Conservation (phyloP, 2,888 invertebrate species). For the Apotomis turbidana region DNA sequence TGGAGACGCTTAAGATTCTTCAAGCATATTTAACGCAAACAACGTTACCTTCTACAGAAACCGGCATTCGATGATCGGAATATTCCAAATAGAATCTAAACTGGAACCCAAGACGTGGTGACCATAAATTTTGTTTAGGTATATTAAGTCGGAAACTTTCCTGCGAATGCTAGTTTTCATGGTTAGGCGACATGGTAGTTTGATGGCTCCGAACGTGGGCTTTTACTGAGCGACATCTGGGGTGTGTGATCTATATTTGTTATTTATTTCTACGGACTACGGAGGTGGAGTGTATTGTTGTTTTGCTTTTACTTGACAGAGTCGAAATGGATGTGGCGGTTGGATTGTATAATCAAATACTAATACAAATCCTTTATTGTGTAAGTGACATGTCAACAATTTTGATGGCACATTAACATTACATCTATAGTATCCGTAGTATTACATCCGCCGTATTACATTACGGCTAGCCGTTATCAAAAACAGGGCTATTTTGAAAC, state of each 20-base stretch:
- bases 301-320: too few relatives aligned
- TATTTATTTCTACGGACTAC: too few relatives aligned
- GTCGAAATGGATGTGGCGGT: too few relatives aligned
- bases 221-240: not conserved
- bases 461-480: too few relatives aligned
- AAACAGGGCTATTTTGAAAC: too few relatives aligned
- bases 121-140: slow-evolving; percentile 16
- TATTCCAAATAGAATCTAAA: slow-evolving; percentile 4
- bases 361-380: too few relatives aligned
- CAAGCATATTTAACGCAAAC: not conserved
- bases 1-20: not conserved
- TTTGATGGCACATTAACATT: too few relatives aligned
- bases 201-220: slow-evolving; percentile 13
- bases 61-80: not conserved
- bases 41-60: not conserved
- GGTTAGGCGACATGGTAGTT: slow-evolving; percentile 7
- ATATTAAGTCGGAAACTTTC: slow-evolving; percentile 20
- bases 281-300: too few relatives aligned
- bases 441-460: too few relatives aligned
- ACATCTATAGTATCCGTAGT: too few relatives aligned
- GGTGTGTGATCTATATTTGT: not conserved
- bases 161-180: slow-evolving; percentile 13
- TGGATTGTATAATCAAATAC: too few relatives aligned
- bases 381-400: too few relatives aligned
- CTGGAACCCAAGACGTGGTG: not conserved